Base-by-base conservation (phyloP, 1,140 invertebrate genomes). In the Agraylea sexmaculata region DNA sequence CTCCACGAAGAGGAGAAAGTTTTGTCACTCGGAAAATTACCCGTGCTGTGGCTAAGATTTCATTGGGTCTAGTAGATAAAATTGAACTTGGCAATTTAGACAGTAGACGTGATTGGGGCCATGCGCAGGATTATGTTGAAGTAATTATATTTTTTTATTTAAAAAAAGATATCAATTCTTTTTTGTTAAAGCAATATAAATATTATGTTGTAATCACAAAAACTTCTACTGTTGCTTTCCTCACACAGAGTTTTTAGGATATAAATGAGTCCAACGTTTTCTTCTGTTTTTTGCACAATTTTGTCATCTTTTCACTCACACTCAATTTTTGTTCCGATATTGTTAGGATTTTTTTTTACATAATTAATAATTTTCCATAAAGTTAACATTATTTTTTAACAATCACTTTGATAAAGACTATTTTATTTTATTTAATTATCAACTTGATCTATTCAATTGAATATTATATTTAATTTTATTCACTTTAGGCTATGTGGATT, bases 1-100 rank as follows among this genome's bases (percentile, higher is more conserved):
- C 91, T 64, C 96, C 96, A 2, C 67, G 95, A 44, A 69, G 96
- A 59, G 95, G 94, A 47, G 94, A 98, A 68, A 99, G 88, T 54
- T 99, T 99, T 73, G 96, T 99, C 1, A 99, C 96, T 0, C 73
- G 95, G 45, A 99, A 99, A 71, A 95, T 99, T 43, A 98, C 95
- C 0, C 73, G 95, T 28, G 88, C 86, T 21, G 93, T 99, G 13
- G 92, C 95, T 5, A 99, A 99, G 68, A 97, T 99, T 51, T 70
- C 75, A 37, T 67, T 95, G 2, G 89, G 90, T 5, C 75, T 90
- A 42, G 75, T 92, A 57, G 80, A 95, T 46, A 73, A 66, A 41
- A 65, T 99, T 33, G 87, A 97, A 62, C 68, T 99, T 20, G 96
- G 96, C 27, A 97, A 97, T 64, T 68, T 99, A 42, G 91, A 98